phyloP scores from a whole-genome alignment of 2,797 vertebrate genomes.

The Salmo trutta region DNA sequence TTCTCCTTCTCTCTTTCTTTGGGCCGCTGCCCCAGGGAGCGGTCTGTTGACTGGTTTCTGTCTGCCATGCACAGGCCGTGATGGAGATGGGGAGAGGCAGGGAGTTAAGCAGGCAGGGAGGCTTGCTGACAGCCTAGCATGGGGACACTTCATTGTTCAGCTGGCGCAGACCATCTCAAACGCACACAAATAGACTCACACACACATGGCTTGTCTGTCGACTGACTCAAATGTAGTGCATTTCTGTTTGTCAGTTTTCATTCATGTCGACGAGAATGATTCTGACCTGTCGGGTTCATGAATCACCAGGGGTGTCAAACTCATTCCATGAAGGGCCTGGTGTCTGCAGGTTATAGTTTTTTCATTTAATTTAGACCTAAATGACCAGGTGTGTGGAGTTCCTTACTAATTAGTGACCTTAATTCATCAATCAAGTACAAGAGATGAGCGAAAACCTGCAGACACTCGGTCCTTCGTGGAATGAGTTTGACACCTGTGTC shows the following conservation, averaged over 20 bases:
- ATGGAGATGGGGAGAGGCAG: slow-evolving; percentile 17
- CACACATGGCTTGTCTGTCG: not conserved
- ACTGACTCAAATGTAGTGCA: not conserved
- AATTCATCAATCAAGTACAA: too few species aligned
- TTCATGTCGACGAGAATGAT: not conserved
- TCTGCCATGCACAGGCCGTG: not conserved
- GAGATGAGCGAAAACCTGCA: too few species aligned
- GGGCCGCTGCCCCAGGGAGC: not conserved
- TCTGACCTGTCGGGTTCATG: not conserved
- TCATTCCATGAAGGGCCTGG: too few species aligned
- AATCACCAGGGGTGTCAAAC: not conserved
- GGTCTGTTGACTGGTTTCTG: not conserved
- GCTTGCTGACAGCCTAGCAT: not conserved
- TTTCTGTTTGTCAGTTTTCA: not conserved
- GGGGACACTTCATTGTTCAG: slow-evolving; percentile 19
- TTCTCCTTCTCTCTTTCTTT: slow-evolving; percentile 6
- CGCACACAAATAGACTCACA: slow-evolving; percentile 1
- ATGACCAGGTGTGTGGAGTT: too few species aligned
- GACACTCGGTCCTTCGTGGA: too few species aligned
- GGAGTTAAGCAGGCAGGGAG: not conserved
- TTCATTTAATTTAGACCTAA: too few species aligned
- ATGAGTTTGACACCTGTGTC: too few species aligned
- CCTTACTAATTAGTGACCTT: too few species aligned
- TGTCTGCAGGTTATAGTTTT: too few species aligned
- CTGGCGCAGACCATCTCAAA: slow-evolving; percentile 12